Evolutionary conservation across 1,140 invertebrate species (phyloP).

Genomic region (Lethocerus indicus): DNA sequence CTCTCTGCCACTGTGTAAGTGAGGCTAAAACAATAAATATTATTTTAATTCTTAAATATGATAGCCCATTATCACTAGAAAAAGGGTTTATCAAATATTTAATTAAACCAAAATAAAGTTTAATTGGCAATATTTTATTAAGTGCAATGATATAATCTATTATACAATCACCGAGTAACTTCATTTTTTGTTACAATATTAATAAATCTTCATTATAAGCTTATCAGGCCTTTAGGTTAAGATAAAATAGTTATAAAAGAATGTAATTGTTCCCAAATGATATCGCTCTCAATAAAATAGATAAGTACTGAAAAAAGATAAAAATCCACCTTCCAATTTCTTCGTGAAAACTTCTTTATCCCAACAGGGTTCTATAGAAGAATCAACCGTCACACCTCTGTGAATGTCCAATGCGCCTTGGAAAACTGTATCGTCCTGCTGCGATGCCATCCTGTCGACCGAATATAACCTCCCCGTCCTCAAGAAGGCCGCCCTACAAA

Average conservation of each 20-base stretch:
- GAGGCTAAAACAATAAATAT: conserved; percentile 52
- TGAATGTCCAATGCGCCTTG: conserved; percentile 43
- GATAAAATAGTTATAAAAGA: too few relatives aligned
- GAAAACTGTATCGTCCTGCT: too few relatives aligned
- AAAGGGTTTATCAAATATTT: neutral
- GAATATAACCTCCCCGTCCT: too few relatives aligned
- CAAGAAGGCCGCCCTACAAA: too few relatives aligned
- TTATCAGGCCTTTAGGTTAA: too few relatives aligned
- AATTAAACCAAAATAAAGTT: neutral
- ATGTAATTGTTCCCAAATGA: neutral
- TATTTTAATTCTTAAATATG: too few relatives aligned
- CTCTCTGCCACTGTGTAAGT: conserved; percentile 43
- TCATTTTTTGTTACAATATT: too few relatives aligned
- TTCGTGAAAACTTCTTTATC: conserved; percentile 28
- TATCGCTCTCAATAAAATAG: neutral
- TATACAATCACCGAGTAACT: too few relatives aligned
- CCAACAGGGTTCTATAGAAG: conserved; percentile 32
- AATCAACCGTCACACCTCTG: conserved; percentile 48
- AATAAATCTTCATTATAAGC: too few relatives aligned
- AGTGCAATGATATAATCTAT: too few relatives aligned
- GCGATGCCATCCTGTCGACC: too few relatives aligned
- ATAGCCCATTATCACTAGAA: too few relatives aligned
- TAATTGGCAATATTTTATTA: neutral
- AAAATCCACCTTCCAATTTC: conserved; percentile 34
- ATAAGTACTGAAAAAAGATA: neutral